Evolutionary conservation across 2,888 invertebrate species (phyloP), one percentile per base, ranked within the genome.

Genomic region (Seira ritae): DNA sequence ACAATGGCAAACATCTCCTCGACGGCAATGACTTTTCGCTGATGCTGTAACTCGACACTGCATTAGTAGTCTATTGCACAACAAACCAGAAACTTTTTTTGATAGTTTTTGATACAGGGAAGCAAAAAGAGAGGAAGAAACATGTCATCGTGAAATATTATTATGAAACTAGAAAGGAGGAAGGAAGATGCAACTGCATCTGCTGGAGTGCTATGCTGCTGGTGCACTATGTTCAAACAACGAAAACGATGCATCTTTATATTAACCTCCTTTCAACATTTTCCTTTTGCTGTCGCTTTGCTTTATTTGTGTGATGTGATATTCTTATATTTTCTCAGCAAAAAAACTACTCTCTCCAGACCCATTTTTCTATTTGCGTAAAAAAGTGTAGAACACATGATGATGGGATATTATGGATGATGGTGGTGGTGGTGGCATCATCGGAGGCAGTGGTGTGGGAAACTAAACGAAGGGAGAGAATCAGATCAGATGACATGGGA

Each of bases 341-440:
- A 15, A 68, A 15, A 17, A 24, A 20, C 50, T 20, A 19, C 23
- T 46, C 71, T 72, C 60, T 24, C 24, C 71, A 72, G 31, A 37
- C 17, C 60, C 37, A 73, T 73, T 73, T 73, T 72, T 55, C 31
- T 76, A 60, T 69, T 69, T 76, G 68, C 19, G 76, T 76, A 76
- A 76, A 60, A 62, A 68, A 50, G 50, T 50, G 50, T 50, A 50
- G 50, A 60, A 68, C 68, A 69, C 55, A 69, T 50, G 68, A 69
- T 76, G 69, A 79, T 78, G 19, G 66, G 71, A 76, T 69, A 69
- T 76, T 76, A 79, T 71, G 65, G 46, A 50, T 67, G 67, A 65
- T 62, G 77, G 24, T 15, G 20, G 37, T 15, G 31, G 73, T 70
- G 31, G 42, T 55, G 55, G 70, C 55, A n/a, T n/a, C 15, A 50